phyloP scores from a whole-genome alignment of 2,888 invertebrate genomes.

The Invenusta paracnida region DNA sequence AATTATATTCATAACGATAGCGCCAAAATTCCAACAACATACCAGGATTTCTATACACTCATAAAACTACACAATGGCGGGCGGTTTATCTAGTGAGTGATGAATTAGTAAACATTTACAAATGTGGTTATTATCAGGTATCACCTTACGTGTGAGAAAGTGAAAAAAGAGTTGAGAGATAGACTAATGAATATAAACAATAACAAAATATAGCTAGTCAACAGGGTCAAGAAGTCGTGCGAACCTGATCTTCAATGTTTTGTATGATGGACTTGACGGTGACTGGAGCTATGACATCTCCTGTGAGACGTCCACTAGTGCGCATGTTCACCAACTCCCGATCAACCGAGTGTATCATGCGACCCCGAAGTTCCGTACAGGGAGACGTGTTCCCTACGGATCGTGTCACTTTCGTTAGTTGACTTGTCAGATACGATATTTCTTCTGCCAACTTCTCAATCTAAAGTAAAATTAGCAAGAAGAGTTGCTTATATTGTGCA shows the following conservation, averaged over 20 bases:
- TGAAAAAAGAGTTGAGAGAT: too few species aligned
- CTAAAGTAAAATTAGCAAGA: neutral
- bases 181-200: too few species aligned
- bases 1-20: too few species aligned
- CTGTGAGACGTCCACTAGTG: neutral
- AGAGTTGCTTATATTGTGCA: neutral
- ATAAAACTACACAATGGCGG: too few species aligned
- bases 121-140: too few species aligned
- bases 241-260: conserved; percentile 43
- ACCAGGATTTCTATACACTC: too few species aligned
- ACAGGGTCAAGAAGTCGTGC: too few species aligned
- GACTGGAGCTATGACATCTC: neutral
- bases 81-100: too few species aligned
- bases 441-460: neutral
- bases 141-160: too few species aligned
- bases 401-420: neutral
- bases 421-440: conserved; percentile 1
- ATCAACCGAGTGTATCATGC: neutral
- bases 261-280: conserved; percentile 40
- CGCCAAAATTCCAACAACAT: too few species aligned
- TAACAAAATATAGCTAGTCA: too few species aligned
- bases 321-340: neutral
- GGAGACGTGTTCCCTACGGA: neutral
- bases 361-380: neutral
- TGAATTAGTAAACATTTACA: too few species aligned